Conservation (phyloP, 2,888 invertebrate genomes). For the Hecatera dysodea region DNA sequence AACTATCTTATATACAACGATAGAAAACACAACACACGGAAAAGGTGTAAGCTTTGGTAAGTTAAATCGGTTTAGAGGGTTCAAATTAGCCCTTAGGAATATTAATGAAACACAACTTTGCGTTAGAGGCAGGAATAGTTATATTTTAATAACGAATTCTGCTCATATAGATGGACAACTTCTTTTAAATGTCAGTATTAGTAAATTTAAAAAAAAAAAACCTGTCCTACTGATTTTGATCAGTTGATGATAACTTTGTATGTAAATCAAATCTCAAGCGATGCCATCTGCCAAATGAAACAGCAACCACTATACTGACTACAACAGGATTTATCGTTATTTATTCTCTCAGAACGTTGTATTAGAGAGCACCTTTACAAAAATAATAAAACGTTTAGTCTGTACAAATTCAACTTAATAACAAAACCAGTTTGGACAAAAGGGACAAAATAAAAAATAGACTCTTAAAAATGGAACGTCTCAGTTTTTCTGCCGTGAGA, state of each 20-base stretch:
- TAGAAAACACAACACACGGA: background rate
- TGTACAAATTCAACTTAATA: background rate
- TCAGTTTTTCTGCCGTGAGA: background rate
- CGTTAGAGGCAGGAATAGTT: background rate
- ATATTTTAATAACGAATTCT: background rate
- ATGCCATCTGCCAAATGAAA: too few relatives aligned
- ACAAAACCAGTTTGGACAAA: background rate
- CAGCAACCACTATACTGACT: too few relatives aligned
- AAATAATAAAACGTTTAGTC: background rate
- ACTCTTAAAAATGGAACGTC: background rate
- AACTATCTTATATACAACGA: constrained; percentile 8
- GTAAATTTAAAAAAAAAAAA: background rate
- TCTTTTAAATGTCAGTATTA: background rate
- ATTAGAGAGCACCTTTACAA: too few relatives aligned
- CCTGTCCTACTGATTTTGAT: too few relatives aligned
- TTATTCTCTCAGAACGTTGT: too few relatives aligned
- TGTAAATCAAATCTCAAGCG: too few relatives aligned
- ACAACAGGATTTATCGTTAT: too few relatives aligned
- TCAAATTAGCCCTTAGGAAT: too few relatives aligned
- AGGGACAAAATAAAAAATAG: background rate
- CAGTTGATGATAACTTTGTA: too few relatives aligned
- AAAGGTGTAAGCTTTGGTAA: background rate
- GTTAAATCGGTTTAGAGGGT: background rate
- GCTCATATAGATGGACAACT: background rate
- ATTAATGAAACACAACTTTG: too few relatives aligned